Conservation (phyloP, 2,797 vertebrate genomes). For the Amblyraja radiata region DNA sequence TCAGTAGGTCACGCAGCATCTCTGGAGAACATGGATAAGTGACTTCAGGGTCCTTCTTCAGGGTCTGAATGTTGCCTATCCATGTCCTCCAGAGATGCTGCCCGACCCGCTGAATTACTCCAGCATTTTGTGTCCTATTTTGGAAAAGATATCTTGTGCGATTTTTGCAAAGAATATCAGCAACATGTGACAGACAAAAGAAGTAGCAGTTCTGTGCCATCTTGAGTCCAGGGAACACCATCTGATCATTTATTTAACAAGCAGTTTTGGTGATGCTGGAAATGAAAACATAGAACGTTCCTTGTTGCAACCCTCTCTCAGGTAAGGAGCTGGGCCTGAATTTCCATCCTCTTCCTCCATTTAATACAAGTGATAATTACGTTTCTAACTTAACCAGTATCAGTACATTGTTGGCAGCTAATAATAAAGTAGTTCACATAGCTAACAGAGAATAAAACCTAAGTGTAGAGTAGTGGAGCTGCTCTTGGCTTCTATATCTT, state of each 20-base stretch:
- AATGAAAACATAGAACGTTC: neutral
- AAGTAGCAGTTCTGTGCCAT: neutral
- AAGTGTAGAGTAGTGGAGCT: neutral
- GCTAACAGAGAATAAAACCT: neutral
- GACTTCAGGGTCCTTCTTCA: no score
- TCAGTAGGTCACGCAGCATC: no score
- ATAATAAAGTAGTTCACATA: neutral
- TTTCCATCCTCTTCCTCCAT: neutral
- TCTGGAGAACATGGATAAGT: no score
- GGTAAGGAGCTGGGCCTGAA: neutral
- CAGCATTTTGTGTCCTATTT: no score
- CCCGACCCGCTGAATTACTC: no score
- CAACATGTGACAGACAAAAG: neutral
- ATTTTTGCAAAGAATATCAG: neutral
- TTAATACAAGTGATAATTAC: neutral
- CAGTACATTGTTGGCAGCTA: neutral
- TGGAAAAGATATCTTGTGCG: neutral
- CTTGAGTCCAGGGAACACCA: neutral
- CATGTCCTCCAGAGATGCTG: no score
- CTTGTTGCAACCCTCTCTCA: neutral
- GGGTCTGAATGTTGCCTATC: no score
- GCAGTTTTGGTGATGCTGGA: neutral
- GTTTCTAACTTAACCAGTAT: neutral
- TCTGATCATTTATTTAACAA: neutral
- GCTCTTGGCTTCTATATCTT: conserved; percentile 28